Percentiles rank a stretch among this genome's conserved stretches.
phyloP scores from a whole-genome alignment of 2,113 vertebrate species.

The Pan troglodytes region NHGRI_mPanTro3-v2.1_pri NC_072404.2:121691501-121692000 shows the following conservation, averaged over 20 bases:
- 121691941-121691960: background rate
- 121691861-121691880: background rate
- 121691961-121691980: background rate
- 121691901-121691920: background rate
- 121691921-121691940: background rate
- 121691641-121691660: background rate
- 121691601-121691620: background rate
- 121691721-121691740: background rate
- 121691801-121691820: background rate
- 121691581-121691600: background rate
- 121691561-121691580: slow-evolving; percentile 24
- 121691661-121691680: background rate
- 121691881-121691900: background rate
- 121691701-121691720: background rate
- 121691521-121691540: background rate
- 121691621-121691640: background rate
- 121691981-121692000: background rate
- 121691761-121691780: background rate
- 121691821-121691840: background rate
- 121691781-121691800: background rate
- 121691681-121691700: background rate
- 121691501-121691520: slow-evolving; percentile 2
- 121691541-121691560: background rate
- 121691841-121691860: background rate
- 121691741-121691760: background rate